These are phyloP conservation scores for Aspidiotus destructor DNA, from an alignment of 2,888 invertebrate genomes.

Conservation along the genomic window DNA sequence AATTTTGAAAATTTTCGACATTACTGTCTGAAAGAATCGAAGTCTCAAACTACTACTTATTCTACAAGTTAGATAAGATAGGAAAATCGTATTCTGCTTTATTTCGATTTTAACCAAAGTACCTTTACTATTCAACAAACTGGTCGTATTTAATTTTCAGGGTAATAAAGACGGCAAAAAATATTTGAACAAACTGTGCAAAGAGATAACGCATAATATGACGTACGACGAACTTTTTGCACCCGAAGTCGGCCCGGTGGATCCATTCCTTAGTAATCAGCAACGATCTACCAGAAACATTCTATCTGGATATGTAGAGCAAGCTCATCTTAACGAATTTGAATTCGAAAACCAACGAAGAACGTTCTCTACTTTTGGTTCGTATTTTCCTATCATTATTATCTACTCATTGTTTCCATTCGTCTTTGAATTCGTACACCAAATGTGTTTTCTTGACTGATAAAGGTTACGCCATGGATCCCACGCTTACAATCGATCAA, in stretches of 20 bases:
- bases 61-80: too few relatives aligned
- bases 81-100: too few relatives aligned
- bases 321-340: constrained; percentile 90
- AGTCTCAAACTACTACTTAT: too few relatives aligned
- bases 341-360: constrained; percentile 93
- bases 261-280: constrained; percentile 86
- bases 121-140: background rate
- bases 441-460: constrained; percentile 12
- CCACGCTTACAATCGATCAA: constrained; percentile 51
- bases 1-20: too few relatives aligned
- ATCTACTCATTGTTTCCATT: too few relatives aligned
- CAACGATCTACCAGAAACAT: constrained; percentile 81
- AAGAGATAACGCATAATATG: constrained; percentile 82
- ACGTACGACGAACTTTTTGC: constrained; percentile 91
- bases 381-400: constrained; percentile 3
- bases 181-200: constrained; percentile 62
- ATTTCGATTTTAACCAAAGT: background rate
- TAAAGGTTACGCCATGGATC: constrained; percentile 83
- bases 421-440: background rate
- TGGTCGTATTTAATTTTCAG: constrained; percentile 1
- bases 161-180: constrained; percentile 12
- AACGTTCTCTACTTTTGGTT: constrained; percentile 85
- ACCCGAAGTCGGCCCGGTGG: constrained; percentile 80
- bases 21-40: too few relatives aligned
- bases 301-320: constrained; percentile 86